A percentile compares a stretch with the other conserved stretches of the same genome.
Conservation (phyloP, 2,113 vertebrate species). For the Corythornis cristatus region DNA sequence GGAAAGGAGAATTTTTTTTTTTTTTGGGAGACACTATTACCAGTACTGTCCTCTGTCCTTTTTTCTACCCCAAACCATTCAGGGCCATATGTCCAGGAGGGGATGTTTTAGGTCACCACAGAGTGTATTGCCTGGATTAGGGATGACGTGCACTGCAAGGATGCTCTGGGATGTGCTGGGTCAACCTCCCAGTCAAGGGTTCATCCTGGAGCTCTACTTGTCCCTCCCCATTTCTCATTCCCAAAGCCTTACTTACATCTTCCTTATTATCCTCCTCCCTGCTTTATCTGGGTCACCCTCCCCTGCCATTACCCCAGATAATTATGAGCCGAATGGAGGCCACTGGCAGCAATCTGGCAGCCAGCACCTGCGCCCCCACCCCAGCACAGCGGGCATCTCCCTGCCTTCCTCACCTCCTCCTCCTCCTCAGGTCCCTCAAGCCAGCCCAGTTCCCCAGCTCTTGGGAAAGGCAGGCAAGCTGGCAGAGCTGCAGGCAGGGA, state of each 20-base stretch:
- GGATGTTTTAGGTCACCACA: not conserved
- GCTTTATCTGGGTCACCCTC: slow-evolving; percentile 53
- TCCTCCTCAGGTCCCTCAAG: not conserved
- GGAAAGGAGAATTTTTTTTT: not conserved
- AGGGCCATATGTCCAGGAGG: not conserved
- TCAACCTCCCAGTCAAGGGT: not conserved
- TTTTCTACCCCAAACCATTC: not conserved
- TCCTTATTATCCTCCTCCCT: not conserved
- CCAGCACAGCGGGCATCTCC: fast-evolving
- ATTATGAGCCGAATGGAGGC: not conserved
- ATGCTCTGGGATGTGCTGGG: not conserved
- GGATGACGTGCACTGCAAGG: fast-evolving
- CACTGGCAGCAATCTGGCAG: slow-evolving; percentile 34
- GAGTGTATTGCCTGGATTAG: not conserved
- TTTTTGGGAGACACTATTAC: not conserved
- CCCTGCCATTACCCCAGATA: slow-evolving; percentile 55
- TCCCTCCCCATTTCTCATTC: not conserved
- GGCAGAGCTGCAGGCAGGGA: not conserved
- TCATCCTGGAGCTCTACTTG: not conserved
- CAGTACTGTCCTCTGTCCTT: not conserved
- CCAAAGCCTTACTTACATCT: not conserved
- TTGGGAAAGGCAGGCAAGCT: not conserved
- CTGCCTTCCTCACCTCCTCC: not conserved
- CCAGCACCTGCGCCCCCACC: not conserved
- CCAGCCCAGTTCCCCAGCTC: fast-evolving